These are phyloP conservation scores for Pterocles gutturalis DNA, from an alignment of 2,113 vertebrate species.

Conservation along the genomic window DNA sequence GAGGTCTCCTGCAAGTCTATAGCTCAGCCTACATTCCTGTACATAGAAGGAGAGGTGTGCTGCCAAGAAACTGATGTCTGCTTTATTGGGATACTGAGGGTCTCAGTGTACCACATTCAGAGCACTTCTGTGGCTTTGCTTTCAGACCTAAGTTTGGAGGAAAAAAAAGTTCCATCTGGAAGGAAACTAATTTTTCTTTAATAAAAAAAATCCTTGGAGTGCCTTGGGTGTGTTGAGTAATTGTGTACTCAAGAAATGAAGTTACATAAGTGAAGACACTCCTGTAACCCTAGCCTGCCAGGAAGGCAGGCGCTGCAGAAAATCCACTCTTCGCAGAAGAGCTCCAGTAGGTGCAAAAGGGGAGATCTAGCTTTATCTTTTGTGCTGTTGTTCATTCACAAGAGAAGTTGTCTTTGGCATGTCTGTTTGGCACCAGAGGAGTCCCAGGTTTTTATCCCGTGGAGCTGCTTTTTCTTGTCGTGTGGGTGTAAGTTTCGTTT, in stretches of 20 bases:
- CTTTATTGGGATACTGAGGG: background rate
- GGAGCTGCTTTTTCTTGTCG: background rate
- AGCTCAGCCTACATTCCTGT: background rate
- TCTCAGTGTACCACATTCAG: background rate
- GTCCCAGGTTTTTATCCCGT: background rate
- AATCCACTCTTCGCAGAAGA: background rate
- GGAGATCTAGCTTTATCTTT: background rate
- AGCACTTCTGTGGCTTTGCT: accelerated
- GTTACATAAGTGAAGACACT: conserved; percentile 59
- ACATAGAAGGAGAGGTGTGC: background rate
- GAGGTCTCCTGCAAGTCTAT: conserved; percentile 11
- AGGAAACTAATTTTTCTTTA: background rate
- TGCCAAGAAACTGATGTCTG: background rate
- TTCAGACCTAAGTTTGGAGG: background rate
- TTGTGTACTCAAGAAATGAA: conserved; percentile 45
- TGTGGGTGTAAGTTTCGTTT: background rate
- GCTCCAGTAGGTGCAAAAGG: background rate
- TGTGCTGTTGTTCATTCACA: background rate
- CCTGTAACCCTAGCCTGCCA: conserved; percentile 33
- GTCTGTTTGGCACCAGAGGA: background rate
- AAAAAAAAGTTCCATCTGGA: background rate
- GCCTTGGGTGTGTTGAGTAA: conserved; percentile 52
- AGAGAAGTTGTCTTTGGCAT: conserved; percentile 25
- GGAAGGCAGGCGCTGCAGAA: background rate
- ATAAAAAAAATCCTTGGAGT: background rate